Percentiles rank a stretch among this genome's conserved stretches.
Evolutionary conservation across 2,797 vertebrate species (phyloP).

Genomic region (Myotis myotis): DNA sequence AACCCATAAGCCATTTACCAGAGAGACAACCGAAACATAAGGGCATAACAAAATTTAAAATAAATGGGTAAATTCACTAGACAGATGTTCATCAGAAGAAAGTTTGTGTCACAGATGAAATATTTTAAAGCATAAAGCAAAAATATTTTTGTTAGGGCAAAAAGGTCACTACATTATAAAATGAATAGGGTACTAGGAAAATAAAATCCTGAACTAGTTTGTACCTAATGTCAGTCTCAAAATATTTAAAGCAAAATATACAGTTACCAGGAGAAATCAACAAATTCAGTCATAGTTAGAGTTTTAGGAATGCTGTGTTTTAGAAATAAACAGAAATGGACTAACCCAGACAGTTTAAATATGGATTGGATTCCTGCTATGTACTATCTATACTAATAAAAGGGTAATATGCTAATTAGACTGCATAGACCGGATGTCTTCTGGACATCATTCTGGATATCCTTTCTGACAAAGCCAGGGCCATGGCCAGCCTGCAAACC

Average conservation of each 20-base stretch:
- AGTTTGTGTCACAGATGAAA: background rate
- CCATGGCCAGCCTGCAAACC: too few relatives aligned
- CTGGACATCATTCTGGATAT: too few relatives aligned
- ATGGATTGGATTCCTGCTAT: background rate
- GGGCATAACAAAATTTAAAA: slow-evolving; percentile 1
- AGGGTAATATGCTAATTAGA: too few relatives aligned
- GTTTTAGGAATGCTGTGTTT: background rate
- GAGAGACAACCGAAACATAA: background rate
- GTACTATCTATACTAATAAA: background rate
- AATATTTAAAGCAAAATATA: background rate
- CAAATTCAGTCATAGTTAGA: background rate
- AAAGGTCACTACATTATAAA: background rate
- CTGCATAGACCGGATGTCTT: too few relatives aligned
- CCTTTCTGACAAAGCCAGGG: too few relatives aligned
- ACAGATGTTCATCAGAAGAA: background rate
- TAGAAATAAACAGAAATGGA: background rate
- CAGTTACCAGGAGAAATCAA: background rate
- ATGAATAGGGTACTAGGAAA: background rate
- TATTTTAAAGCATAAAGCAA: background rate
- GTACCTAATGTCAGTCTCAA: background rate
- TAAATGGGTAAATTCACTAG: background rate
- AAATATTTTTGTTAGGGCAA: background rate
- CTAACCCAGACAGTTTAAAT: background rate
- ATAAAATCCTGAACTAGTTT: slow-evolving; percentile 32
- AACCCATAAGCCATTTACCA: background rate